Evolutionary conservation across 2,888 invertebrate species (phyloP).

Genomic region (Endotricha flammealis): DNA sequence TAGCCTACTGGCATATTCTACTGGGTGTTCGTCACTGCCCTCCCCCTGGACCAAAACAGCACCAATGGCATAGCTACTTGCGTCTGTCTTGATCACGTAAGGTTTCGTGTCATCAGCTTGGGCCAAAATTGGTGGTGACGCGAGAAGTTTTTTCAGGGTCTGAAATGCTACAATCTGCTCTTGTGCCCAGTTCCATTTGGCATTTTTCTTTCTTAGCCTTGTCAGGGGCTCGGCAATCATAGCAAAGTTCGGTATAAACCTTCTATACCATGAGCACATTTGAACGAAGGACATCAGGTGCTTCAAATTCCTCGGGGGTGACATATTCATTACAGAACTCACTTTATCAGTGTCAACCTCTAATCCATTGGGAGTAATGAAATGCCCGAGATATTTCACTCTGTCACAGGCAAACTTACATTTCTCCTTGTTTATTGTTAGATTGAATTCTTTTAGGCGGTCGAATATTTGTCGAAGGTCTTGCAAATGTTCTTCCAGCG

Average conservation of each 20-base stretch:
- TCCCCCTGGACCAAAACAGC: too few species aligned
- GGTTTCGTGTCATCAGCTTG: too few species aligned
- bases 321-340: neutral
- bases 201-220: too few species aligned
- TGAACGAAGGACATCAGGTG: constrained; percentile 3
- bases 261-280: constrained; percentile 4
- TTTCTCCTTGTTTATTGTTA: neutral
- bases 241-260: neutral
- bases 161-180: too few species aligned
- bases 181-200: too few species aligned
- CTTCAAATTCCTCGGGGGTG: neutral
- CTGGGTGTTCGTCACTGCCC: too few species aligned
- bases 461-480: neutral
- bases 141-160: too few species aligned
- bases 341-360: neutral
- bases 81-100: too few species aligned
- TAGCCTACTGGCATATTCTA: too few species aligned
- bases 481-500: neutral
- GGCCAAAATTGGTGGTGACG: too few species aligned
- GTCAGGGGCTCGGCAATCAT: constrained; percentile 1
- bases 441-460: too few species aligned
- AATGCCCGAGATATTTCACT: constrained; percentile 4
- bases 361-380: constrained; percentile 1
- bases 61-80: too few species aligned
- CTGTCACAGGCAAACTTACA: constrained; percentile 1